Evolutionary conservation across 2,888 invertebrate species (phyloP).

Genomic region (Xestia xanthographa): DNA sequence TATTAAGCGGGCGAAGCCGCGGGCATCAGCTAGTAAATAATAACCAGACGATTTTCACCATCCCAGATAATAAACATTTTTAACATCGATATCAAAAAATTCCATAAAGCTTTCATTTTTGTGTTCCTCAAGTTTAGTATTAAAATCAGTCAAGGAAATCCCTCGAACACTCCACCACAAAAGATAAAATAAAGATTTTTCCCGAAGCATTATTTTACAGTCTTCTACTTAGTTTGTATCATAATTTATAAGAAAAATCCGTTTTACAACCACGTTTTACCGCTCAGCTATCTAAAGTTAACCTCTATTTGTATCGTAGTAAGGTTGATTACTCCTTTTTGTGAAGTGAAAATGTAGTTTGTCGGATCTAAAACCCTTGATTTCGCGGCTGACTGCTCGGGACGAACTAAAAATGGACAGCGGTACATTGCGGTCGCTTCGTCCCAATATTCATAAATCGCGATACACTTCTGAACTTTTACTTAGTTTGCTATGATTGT

Average conservation of each 20-base stretch:
- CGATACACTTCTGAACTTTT: conserved; percentile 54
- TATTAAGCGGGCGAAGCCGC: no score
- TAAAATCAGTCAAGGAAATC: conserved; percentile 44
- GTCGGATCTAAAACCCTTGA: conserved; percentile 66
- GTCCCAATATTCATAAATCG: conserved; percentile 74
- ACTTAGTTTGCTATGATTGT: conserved; percentile 59
- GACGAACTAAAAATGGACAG: conserved; percentile 71
- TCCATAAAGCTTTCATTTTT: conserved; percentile 6
- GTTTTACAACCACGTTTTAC: conserved; percentile 36
- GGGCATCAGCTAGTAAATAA: no score
- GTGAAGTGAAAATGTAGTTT: conserved; percentile 10
- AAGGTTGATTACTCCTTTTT: conserved; percentile 36
- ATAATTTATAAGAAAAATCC: conserved; percentile 69
- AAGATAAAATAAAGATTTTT: conserved; percentile 55
- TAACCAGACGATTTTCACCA: neutral
- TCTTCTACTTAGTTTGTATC: conserved; percentile 61
- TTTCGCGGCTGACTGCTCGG: conserved; percentile 71
- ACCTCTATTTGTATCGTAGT: conserved; percentile 9
- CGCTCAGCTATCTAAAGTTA: neutral
- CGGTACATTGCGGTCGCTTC: conserved; percentile 64
- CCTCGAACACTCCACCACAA: conserved; percentile 40
- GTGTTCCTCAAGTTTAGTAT: conserved; percentile 36
- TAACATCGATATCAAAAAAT: conserved; percentile 10
- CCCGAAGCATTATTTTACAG: conserved; percentile 63
- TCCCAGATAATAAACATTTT: neutral